These are phyloP conservation scores for Pseudomyrmex dendroicus DNA, from an alignment of 1,140 invertebrate species.

Conservation along the genomic window DNA sequence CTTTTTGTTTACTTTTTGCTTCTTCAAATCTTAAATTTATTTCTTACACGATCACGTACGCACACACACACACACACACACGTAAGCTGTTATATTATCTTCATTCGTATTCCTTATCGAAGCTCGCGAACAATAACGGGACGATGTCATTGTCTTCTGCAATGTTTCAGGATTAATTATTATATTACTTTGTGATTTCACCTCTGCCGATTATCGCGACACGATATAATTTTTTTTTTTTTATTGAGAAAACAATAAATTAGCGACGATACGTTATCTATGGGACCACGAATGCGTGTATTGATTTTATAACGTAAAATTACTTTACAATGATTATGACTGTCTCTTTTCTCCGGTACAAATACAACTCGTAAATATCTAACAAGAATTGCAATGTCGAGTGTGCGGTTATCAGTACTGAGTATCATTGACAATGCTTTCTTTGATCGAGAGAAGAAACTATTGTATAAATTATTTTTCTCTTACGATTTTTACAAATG, in stretches of 20 bases:
- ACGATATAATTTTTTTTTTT: constrained; percentile 15
- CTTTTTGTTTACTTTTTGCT: not conserved
- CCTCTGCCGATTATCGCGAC: constrained; percentile 11
- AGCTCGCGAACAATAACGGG: constrained; percentile 8
- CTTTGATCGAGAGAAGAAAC: not conserved
- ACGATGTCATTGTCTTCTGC: constrained; percentile 9
- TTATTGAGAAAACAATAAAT: not conserved
- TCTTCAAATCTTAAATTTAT: not conserved
- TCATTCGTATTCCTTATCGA: not conserved
- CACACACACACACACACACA: not conserved
- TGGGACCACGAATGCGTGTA: not conserved
- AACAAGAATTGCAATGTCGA: constrained; percentile 8
- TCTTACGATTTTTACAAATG: not conserved
- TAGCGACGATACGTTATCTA: constrained; percentile 17
- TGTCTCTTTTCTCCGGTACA: not conserved
- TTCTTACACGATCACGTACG: not conserved
- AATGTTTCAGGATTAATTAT: constrained; percentile 4
- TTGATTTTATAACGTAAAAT: not conserved
- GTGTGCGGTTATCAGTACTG: constrained; percentile 11
- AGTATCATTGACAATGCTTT: constrained; percentile 20
- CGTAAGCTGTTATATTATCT: not conserved
- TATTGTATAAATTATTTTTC: not conserved
- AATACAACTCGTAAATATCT: constrained; percentile 13
- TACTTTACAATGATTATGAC: constrained; percentile 19
- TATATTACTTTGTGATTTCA: constrained; percentile 12